Evolutionary conservation across 2,113 vertebrate species (phyloP).

Genomic region (Paramisgurnus dabryanus): DNA sequence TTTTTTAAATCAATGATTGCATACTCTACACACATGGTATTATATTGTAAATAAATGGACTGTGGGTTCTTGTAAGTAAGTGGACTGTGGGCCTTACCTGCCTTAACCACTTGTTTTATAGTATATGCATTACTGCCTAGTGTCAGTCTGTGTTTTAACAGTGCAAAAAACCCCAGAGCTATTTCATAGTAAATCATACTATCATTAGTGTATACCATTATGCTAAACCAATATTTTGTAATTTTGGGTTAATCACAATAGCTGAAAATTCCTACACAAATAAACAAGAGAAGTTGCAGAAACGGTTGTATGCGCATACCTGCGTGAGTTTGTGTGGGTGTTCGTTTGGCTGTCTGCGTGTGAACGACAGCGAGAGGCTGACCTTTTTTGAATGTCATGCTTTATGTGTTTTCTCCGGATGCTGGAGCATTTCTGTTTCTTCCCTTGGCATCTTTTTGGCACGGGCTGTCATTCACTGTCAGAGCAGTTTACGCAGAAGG

Average conservation of each 20-base stretch:
- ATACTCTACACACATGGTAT: no score
- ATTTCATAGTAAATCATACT: background rate
- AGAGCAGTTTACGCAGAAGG: conserved; percentile 25
- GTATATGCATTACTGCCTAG: background rate
- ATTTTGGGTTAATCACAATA: background rate
- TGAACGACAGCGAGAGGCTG: conserved; percentile 39
- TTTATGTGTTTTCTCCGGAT: conserved; percentile 39
- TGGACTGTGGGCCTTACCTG: background rate
- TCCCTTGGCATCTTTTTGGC: conserved; percentile 33
- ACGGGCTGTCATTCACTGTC: conserved; percentile 47
- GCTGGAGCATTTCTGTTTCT: conserved; percentile 24
- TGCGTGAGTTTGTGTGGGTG: conserved; percentile 16
- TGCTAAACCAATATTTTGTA: background rate
- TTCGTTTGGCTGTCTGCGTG: background rate
- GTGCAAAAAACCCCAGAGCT: background rate
- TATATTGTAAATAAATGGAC: no score
- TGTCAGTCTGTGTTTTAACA: background rate
- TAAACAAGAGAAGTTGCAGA: background rate
- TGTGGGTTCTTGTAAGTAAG: no score
- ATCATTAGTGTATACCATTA: background rate
- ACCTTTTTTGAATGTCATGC: conserved; percentile 59
- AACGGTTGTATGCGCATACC: conserved; percentile 3
- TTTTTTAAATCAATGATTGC: no score
- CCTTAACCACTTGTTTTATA: background rate
- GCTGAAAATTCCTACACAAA: background rate